These are phyloP conservation scores for Onychomys leucogaster DNA, from an alignment of 2,797 vertebrate species.

Conservation along the genomic window DNA sequence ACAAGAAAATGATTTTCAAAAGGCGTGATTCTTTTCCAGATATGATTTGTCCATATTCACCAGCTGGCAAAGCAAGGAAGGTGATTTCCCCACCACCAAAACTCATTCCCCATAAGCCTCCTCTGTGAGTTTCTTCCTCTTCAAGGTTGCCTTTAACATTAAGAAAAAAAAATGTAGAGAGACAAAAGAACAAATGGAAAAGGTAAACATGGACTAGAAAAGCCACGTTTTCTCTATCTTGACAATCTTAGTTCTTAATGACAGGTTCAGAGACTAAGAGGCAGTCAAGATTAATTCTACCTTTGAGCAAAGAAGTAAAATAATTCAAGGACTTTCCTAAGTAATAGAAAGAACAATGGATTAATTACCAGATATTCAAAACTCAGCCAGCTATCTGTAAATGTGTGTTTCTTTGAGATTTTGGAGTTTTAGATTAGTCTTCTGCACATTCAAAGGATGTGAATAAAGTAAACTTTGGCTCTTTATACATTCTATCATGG, in stretches of 20 bases:
- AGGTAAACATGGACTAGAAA: not conserved
- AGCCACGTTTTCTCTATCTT: not conserved
- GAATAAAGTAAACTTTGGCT: not conserved
- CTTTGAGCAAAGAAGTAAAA: slow-evolving; percentile 35
- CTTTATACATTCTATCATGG: not conserved
- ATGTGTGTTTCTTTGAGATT: not conserved
- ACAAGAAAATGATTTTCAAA: slow-evolving; percentile 50
- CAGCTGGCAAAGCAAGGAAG: slow-evolving; percentile 50
- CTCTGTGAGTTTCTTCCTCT: not conserved
- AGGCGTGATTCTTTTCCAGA: slow-evolving; percentile 46
- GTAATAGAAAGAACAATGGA: not conserved
- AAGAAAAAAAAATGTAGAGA: not conserved
- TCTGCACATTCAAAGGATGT: slow-evolving; percentile 6
- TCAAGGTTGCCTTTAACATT: slow-evolving; percentile 69
- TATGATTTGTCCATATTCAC: slow-evolving; percentile 34
- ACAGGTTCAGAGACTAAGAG: not conserved
- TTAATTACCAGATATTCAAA: not conserved
- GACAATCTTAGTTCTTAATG: not conserved
- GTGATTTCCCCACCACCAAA: not conserved
- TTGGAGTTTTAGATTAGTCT: not conserved
- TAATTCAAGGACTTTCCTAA: not conserved
- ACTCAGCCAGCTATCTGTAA: not conserved
- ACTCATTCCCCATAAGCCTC: not conserved
- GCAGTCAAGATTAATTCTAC: not conserved
- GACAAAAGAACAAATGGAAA: slow-evolving; percentile 45